These are phyloP conservation scores for Cotesia glomerata DNA, from an alignment of 1,140 invertebrate species.

Conservation along the genomic window DNA sequence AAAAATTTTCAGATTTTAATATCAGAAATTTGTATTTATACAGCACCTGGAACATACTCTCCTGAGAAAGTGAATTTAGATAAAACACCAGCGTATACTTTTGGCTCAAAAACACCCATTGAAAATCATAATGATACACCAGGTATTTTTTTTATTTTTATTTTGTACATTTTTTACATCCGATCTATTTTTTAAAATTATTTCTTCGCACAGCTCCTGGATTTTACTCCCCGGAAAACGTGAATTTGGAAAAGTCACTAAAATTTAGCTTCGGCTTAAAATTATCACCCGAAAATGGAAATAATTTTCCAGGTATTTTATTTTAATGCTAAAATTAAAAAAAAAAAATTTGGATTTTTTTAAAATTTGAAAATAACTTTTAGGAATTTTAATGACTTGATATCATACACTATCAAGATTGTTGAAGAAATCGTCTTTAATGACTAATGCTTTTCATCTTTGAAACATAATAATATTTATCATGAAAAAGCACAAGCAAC, in stretches of 20 bases:
- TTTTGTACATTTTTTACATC: not conserved
- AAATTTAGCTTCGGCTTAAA: slow-evolving; percentile 40
- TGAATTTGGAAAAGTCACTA: slow-evolving; percentile 55
- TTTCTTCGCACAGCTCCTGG: slow-evolving; percentile 58
- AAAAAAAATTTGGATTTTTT: too few relatives aligned
- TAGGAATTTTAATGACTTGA: too few relatives aligned
- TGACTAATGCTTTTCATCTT: too few relatives aligned
- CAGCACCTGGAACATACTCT: slow-evolving; percentile 64
- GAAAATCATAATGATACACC: slow-evolving; percentile 63
- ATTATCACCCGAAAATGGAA: too few relatives aligned
- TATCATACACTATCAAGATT: too few relatives aligned
- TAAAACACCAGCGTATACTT: slow-evolving; percentile 68
- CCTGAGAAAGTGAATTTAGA: slow-evolving; percentile 71
- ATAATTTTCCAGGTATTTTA: too few relatives aligned
- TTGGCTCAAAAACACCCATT: slow-evolving; percentile 64
- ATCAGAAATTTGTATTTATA: slow-evolving; percentile 14
- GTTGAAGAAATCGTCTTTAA: too few relatives aligned
- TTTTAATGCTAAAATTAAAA: too few relatives aligned
- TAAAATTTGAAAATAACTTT: too few relatives aligned
- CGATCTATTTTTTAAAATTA: slow-evolving; percentile 43
- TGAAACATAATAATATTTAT: too few relatives aligned
- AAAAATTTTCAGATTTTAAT: not conserved
- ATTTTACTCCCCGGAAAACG: slow-evolving; percentile 68
- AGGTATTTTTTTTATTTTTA: slow-evolving; percentile 44
- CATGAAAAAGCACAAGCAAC: too few relatives aligned